Percentiles rank a stretch among this genome's conserved stretches.
Evolutionary conservation across 2,113 vertebrate genomes (phyloP).

Genomic region (Tenrec ecaudatus): DNA sequence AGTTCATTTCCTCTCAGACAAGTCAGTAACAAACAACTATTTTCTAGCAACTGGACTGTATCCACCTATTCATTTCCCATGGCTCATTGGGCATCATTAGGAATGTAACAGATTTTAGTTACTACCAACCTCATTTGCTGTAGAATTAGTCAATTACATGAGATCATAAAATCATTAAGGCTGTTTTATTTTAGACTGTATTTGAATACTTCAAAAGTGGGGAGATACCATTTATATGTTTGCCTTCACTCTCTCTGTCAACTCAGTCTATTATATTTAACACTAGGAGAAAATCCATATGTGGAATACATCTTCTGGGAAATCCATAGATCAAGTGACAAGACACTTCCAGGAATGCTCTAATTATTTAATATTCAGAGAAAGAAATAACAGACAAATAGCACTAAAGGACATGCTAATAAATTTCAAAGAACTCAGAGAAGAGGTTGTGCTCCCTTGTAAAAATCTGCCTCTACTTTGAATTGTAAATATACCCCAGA

Average conservation of each 20-base stretch:
- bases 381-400: not conserved
- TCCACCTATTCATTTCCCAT: slow-evolving; percentile 76
- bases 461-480: not conserved
- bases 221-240: not conserved
- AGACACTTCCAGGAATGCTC: not conserved
- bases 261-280: not conserved
- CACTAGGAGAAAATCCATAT: not conserved
- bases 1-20: slow-evolving; percentile 73
- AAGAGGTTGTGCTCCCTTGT: not conserved
- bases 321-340: not conserved
- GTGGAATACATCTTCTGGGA: not conserved
- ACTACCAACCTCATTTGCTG: slow-evolving; percentile 48
- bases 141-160: slow-evolving; percentile 60
- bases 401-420: slow-evolving; percentile 26
- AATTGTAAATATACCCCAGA: not conserved
- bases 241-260: not conserved
- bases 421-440: not conserved
- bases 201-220: slow-evolving; percentile 31
- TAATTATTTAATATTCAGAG: slow-evolving; percentile 41
- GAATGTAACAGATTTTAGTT: slow-evolving; percentile 70
- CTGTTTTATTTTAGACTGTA: slow-evolving; percentile 22
- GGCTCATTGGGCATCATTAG: slow-evolving; percentile 70
- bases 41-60: slow-evolving; percentile 73
- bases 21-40: slow-evolving; percentile 76
- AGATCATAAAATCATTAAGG: slow-evolving; percentile 54